Evolutionary conservation across 53 echinoderm and acorn worm genomes (phyloP), one percentile per base, ranked within the genome.

Genomic region (Temnopleurus reevesii): DNA sequence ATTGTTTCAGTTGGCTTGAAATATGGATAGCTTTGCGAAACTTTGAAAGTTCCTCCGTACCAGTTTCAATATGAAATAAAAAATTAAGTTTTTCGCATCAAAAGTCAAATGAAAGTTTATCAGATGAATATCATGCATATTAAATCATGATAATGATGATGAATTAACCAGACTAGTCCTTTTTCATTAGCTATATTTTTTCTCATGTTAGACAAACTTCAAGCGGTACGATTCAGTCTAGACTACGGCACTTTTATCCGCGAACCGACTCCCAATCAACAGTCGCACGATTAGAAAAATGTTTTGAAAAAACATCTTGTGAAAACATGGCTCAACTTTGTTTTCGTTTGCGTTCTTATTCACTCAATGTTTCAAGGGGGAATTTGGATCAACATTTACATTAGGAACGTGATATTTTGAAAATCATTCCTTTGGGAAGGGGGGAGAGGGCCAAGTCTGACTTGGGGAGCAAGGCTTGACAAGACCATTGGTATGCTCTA

Each of bases 381-480:
- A 13, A 28, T 49, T 47, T 47, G 46, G 51, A 79, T 79, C 47
- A 79, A 79, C 79, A 79, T 79, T 79, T 46, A 79, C 49, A 26
- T 79, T 8, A 15, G 79, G 79, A 79, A 47, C 71, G 71, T 71
- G 71, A 23, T 71, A 71, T 71, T 71, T 71, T 41, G 71, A 41
- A 71, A 71, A 71, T 38, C 38, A 23, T 71, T 71, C 9, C 41
- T 71, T 71, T 71, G 71, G 71, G 43, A n/a, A n/a, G n/a, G 71
- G 71, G n/a, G 41, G 36, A 71, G 71, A 71, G n/a, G 71, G 71
- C 71, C 41, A 38, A n/a, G 71, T 4, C 71, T 71, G 71, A 41
- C 71, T 38, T 71, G 12, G 36, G 36, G 71, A 71, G 71, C 26
- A 23, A 29, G 29, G 38, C 38, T n/a, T n/a, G 71, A 35, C 33